Percentiles rank a stretch among this genome's conserved stretches.
Evolutionary conservation across 2,888 invertebrate genomes (phyloP).

Genomic region (Cyaniris semiargus): DNA sequence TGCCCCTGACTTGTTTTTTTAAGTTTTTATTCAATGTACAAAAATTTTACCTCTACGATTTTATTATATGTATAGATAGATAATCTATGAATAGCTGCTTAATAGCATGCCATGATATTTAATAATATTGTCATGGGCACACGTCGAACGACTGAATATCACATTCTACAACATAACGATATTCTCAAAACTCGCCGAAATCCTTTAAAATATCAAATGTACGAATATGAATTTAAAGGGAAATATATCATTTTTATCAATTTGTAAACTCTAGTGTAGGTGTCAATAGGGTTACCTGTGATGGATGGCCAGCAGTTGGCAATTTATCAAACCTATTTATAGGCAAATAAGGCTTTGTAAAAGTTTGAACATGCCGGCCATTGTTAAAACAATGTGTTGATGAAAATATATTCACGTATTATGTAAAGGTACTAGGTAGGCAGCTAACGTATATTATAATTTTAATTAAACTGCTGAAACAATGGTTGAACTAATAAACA

Average conservation of each 20-base stretch:
- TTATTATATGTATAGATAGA: too few relatives aligned
- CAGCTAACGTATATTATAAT: not conserved
- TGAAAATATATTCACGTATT: not conserved
- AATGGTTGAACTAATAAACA: not conserved
- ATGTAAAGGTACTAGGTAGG: not conserved
- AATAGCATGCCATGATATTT: too few relatives aligned
- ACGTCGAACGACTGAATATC: too few relatives aligned
- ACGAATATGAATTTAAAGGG: not conserved
- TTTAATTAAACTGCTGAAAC: not conserved
- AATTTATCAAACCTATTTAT: conserved; percentile 22
- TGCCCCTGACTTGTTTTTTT: too few relatives aligned
- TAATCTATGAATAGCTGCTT: too few relatives aligned
- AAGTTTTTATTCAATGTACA: too few relatives aligned
- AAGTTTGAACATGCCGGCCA: not conserved
- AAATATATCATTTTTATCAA: conserved; percentile 6
- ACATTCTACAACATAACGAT: too few relatives aligned
- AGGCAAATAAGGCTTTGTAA: conserved; percentile 22
- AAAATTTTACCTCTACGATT: too few relatives aligned
- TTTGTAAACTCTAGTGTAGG: conserved; percentile 1
- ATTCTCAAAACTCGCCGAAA: not conserved
- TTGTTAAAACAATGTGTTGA: not conserved
- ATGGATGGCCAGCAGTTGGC: conserved; percentile 11
- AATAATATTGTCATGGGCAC: too few relatives aligned
- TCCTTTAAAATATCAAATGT: not conserved
- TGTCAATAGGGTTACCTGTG: conserved; percentile 7